Evolutionary conservation across 1,140 invertebrate genomes (phyloP).

Genomic region (Meloidogyne exigua): DNA sequence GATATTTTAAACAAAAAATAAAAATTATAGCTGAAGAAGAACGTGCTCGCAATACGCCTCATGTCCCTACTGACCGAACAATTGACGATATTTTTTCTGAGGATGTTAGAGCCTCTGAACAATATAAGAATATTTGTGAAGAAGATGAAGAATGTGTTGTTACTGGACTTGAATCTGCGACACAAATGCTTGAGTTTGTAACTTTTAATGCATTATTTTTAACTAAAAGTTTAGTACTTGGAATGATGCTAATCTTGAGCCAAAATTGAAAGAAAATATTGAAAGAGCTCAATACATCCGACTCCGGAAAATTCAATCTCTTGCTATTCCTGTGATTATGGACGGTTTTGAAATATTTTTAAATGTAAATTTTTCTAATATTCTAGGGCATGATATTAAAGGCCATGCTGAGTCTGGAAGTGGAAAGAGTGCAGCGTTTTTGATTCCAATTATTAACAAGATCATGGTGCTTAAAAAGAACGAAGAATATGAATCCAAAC

Average conservation of each 20-base stretch:
- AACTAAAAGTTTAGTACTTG: slow-evolving; percentile 28
- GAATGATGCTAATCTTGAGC: slow-evolving; percentile 30
- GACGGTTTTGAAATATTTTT: slow-evolving; percentile 17
- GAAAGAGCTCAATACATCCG: slow-evolving; percentile 29
- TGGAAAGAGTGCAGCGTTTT: slow-evolving; percentile 93
- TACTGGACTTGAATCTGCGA: slow-evolving; percentile 12
- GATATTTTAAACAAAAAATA: too few species aligned
- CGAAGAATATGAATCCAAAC: slow-evolving; percentile 70
- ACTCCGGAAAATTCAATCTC: slow-evolving; percentile 36
- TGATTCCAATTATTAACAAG: slow-evolving; percentile 91
- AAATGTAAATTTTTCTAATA: neutral
- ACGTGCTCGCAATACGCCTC: neutral
- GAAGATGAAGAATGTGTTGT: slow-evolving; percentile 35
- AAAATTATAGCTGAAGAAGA: slow-evolving; percentile 23
- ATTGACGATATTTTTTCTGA: slow-evolving; percentile 36
- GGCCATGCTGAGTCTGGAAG: slow-evolving; percentile 65
- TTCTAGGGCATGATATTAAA: slow-evolving; percentile 51
- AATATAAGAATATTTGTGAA: slow-evolving; percentile 32
- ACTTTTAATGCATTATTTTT: neutral
- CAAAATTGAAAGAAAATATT: slow-evolving; percentile 28
- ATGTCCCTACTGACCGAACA: slow-evolving; percentile 22
- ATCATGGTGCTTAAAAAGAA: slow-evolving; percentile 75
- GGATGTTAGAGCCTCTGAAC: slow-evolving; percentile 15
- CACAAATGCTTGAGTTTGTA: neutral
- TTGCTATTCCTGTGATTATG: slow-evolving; percentile 39